These are phyloP conservation scores for Gallinago paraguaiae DNA, from an alignment of 2,113 vertebrate genomes.

Conservation along the genomic window DNA sequence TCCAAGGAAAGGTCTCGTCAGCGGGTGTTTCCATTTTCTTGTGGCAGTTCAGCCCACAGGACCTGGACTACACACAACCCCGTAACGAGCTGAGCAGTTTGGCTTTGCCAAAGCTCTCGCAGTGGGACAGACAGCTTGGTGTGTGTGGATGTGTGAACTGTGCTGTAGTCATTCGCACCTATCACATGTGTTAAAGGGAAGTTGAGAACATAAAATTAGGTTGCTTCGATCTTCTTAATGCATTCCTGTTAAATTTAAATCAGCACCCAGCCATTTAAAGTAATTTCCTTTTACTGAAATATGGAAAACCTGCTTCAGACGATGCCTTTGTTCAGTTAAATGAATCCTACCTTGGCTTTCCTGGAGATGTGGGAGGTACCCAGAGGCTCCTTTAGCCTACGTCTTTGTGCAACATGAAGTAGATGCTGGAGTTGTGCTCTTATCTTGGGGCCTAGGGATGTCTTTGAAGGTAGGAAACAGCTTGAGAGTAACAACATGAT, in stretches of 20 bases:
- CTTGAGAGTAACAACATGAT: background rate
- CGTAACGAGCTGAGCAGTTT: background rate
- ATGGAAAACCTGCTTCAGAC: background rate
- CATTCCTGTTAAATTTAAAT: constrained; percentile 14
- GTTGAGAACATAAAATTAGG: background rate
- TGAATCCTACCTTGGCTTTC: background rate
- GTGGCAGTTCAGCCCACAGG: background rate
- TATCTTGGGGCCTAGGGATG: background rate
- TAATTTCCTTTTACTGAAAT: background rate
- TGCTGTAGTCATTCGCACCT: background rate
- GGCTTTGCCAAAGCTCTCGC: background rate
- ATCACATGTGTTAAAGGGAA: background rate
- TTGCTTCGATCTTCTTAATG: background rate
- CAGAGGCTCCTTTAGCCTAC: background rate
- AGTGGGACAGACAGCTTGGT: background rate
- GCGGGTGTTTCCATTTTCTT: background rate
- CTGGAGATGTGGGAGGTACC: rapidly evolving
- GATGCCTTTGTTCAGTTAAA: background rate
- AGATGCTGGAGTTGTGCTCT: background rate
- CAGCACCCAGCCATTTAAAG: background rate
- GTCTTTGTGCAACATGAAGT: background rate
- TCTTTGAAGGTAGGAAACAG: background rate
- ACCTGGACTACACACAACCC: background rate
- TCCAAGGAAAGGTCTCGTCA: background rate
- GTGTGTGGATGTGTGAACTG: background rate